Evolutionary conservation across 2,888 invertebrate genomes (phyloP), one percentile per base, ranked within the genome.

Genomic region (Andrena haemorrhoa): DNA sequence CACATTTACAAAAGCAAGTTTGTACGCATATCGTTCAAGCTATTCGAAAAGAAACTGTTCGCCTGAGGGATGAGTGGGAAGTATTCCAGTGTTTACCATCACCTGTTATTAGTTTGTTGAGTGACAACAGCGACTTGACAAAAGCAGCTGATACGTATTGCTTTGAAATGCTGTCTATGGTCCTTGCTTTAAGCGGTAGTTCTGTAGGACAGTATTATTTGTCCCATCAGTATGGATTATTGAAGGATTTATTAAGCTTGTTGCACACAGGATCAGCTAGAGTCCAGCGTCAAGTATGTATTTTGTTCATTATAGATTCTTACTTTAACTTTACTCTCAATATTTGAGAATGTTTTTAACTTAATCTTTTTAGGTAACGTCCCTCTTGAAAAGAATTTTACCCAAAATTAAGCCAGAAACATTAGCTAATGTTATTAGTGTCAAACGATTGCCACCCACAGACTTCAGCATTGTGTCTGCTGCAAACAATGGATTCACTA

Each of bases 81-180:
- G 95, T 95, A 7, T 94, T 95, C 47, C 90, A 96, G n/a, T 95
- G 94, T 82, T 95, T 95, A 0, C 92, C 94, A 41, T 94, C 94
- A 1, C 94, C 94, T 1, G 93, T 92, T 2, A 93, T 93, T 65
- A 94, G 94, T 84, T 85, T 93, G 6, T 80, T 93, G 5, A 94
- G 93, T 47, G 94, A 93, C 41, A 94, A 94, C 82, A 94, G 94
- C 72, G 95, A 95, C 85, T 90, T 94, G 29, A 93, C 93, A 2
- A 95, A 95, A 91, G 94, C 94, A 78, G 94, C 95, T 2, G 99
- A 99, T 93, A 98, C 98, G n/a, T 99, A 98, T 94, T 99, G 99
- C 94, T 99, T 99, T 92, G 99, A 99, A 95, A 98, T 99, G 98
- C 94, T 99, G 29, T 98, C 98, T 4, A 97, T 99, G 97, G 98